Evolutionary conservation across 2,113 vertebrate genomes (phyloP), one percentile per base, ranked within the genome.

Genomic region (Mustela lutreola): DNA sequence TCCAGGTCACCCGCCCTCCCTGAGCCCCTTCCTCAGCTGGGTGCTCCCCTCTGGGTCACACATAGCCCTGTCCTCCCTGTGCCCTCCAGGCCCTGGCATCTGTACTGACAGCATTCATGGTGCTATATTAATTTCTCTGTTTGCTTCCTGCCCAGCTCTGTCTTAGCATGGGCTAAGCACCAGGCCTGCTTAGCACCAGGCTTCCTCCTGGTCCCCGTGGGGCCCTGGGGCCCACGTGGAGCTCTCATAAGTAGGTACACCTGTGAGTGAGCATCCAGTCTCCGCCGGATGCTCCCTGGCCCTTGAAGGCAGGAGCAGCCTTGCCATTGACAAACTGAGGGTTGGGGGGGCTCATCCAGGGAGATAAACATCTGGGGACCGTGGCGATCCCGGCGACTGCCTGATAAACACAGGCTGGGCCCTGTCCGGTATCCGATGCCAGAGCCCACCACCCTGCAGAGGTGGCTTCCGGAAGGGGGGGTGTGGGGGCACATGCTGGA

Each of bases 61-160:
- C 19, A 16, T 1, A 73, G 26, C 28, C 31, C 5, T 2, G 2
- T 5, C 1, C 75, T 36, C 12, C 36, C 31, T 16, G 9, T 2
- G 19, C 7, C 14, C 67, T 70, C 58, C 12, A 4, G 3, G 28
- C 0, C 4, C 11, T 42, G 62, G 21, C 22, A 15, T 62, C 56
- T 73, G 63, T 11, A 73, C 15, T 11, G 24, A 75, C 0, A 33
- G 26, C 22, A 5, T 33, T 5, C 19, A 50, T 19, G 5, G 8
- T 10, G 1, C 26, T 39, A 10, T 5, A 58, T 78, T 39, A 22
- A 15, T 33, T 70, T 65, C 80, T 19, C 33, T 19, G 4, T n/a
- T 79, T 45, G 65, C 7, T 91, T 21, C n/a, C 21, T 36, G 78
- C 56, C 78, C 26, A 7, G 8, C 33, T 36, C 24, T 1, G 2